phyloP scores from a whole-genome alignment of 2,797 vertebrate genomes.

The Cyclura pinguis region DNA sequence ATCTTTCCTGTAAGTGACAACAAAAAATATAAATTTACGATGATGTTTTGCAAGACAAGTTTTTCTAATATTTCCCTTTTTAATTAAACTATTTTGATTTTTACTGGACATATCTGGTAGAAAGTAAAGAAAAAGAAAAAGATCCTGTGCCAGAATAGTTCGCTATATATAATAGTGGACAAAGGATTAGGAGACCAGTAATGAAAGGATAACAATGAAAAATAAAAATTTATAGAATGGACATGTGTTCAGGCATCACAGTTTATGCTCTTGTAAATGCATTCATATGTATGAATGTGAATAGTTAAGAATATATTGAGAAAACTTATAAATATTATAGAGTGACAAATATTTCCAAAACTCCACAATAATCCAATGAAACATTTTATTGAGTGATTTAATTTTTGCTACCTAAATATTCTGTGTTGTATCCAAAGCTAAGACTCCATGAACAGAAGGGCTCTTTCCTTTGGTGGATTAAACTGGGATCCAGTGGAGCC shows the following conservation, averaged over 20 bases:
- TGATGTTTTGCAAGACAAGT: constrained; percentile 1
- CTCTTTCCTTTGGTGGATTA: background rate
- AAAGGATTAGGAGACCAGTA: background rate
- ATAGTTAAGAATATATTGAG: background rate
- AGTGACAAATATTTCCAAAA: background rate
- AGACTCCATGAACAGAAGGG: background rate
- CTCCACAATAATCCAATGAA: background rate
- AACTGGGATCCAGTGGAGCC: background rate
- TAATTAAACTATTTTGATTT: background rate
- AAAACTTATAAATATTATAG: background rate
- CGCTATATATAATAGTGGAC: background rate
- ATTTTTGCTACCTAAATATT: background rate
- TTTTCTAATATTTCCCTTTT: background rate
- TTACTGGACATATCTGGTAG: background rate
- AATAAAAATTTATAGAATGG: background rate
- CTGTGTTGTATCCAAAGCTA: background rate
- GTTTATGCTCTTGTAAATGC: background rate
- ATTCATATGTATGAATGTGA: background rate
- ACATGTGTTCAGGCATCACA: background rate
- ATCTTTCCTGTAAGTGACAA: constrained; percentile 88
- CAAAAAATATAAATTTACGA: constrained; percentile 40
- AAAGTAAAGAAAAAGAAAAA: background rate
- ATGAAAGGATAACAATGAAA: background rate
- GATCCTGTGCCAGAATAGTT: background rate
- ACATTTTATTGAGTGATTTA: background rate